Conservation (phyloP, 2,797 vertebrate genomes). For the Arctocebus calabarensis region DNA sequence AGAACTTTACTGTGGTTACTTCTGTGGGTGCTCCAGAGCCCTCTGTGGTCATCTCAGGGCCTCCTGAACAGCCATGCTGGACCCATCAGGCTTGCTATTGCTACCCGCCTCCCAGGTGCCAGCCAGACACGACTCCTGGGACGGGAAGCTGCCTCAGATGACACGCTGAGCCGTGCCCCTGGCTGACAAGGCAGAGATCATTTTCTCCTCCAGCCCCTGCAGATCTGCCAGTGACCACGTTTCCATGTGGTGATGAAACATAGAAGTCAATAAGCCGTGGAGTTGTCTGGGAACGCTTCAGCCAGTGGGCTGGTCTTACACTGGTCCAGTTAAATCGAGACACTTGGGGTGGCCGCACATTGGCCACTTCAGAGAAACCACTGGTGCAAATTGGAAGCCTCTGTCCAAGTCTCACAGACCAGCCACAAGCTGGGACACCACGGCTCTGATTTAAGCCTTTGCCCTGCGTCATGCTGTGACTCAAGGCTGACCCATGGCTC, state of each 20-base stretch:
- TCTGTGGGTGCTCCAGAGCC: not conserved
- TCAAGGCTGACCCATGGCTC: not conserved
- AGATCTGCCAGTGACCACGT: not conserved
- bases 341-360: not conserved
- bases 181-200: not conserved
- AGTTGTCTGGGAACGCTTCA: not conserved
- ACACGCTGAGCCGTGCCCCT: not conserved
- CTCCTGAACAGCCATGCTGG: rapidly evolving
- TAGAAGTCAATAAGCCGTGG: not conserved
- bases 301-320: not conserved
- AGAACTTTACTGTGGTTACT: not conserved
- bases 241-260: not conserved
- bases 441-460: not conserved
- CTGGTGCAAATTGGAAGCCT: not conserved
- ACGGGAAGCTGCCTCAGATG: not conserved
- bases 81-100: not conserved
- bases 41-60: no score
- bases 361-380: slow-evolving; percentile 42
- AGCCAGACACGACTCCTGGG: not conserved
- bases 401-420: not conserved
- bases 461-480: not conserved
- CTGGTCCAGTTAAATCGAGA: not conserved
- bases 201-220: not conserved
- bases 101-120: rapidly evolving
- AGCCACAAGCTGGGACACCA: not conserved